phyloP scores from a whole-genome alignment of 2,888 invertebrate genomes.

The Nymphalis c-album region DNA sequence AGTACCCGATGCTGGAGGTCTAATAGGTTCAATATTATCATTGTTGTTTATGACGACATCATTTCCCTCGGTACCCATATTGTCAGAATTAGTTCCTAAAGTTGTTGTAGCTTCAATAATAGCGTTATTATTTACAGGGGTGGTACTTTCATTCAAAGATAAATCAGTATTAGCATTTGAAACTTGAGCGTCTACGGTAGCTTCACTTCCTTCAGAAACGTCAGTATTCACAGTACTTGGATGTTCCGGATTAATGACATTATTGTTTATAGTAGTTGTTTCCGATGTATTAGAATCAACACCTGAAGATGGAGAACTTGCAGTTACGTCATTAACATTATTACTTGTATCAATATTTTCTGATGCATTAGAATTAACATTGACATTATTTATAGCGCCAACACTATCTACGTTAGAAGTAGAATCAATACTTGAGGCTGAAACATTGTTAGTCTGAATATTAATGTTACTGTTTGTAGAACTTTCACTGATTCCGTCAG shows the following conservation, averaged over 20 bases:
- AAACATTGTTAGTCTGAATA: background rate
- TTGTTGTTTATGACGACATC: background rate
- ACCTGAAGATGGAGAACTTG: background rate
- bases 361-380: background rate
- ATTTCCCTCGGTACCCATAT: background rate
- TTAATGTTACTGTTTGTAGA: background rate
- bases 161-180: background rate
- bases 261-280: too few species aligned
- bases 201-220: too few species aligned
- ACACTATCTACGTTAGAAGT: background rate
- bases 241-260: too few species aligned
- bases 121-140: conserved; percentile 5
- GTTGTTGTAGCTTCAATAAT: background rate
- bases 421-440: too few species aligned
- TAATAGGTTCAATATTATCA: background rate
- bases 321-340: background rate
- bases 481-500: background rate
- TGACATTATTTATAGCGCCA: background rate
- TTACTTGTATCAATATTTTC: background rate
- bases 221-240: too few species aligned
- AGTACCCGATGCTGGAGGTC: too few species aligned
- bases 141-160: conserved; percentile 1
- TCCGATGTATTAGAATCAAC: too few species aligned
- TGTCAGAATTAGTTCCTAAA: background rate
- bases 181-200: too few species aligned